Percentiles rank a stretch among this genome's conserved stretches.
Evolutionary conservation across 2,797 vertebrate species (phyloP).

Genomic region (Ibycter americanus): DNA sequence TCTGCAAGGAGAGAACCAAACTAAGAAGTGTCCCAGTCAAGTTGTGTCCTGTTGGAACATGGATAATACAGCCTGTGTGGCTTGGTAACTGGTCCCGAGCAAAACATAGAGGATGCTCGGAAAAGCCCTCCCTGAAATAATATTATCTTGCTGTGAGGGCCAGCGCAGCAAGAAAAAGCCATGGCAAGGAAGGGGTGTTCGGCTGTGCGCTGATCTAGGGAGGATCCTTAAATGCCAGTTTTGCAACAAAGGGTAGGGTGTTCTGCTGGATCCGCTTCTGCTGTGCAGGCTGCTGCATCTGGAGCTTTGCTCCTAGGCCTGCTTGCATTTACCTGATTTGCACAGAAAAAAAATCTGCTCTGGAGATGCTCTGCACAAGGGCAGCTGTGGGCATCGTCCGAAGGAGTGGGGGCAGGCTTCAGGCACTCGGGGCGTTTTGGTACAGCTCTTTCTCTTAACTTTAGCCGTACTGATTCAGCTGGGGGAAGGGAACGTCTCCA

Average conservation of each 20-base stretch:
- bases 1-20: neutral
- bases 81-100: neutral
- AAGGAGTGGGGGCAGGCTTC: neutral
- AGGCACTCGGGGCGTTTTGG: neutral
- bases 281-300: neutral
- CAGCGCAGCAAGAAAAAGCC: neutral
- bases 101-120: neutral
- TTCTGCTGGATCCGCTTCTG: neutral
- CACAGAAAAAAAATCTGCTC: neutral
- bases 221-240: neutral
- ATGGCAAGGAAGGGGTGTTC: neutral
- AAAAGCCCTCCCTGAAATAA: neutral
- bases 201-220: neutral
- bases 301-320: neutral
- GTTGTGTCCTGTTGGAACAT: neutral
- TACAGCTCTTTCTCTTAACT: neutral
- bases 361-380: neutral
- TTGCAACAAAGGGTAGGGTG: neutral
- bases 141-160: neutral
- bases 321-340: neutral
- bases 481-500: neutral
- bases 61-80: neutral
- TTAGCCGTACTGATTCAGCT: neutral
- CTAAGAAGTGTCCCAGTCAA: neutral
- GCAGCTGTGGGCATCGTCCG: fast-evolving